Evolutionary conservation across 1,140 invertebrate species (phyloP), one percentile per base, ranked within the genome.

Genomic region (Magallana angulata): DNA sequence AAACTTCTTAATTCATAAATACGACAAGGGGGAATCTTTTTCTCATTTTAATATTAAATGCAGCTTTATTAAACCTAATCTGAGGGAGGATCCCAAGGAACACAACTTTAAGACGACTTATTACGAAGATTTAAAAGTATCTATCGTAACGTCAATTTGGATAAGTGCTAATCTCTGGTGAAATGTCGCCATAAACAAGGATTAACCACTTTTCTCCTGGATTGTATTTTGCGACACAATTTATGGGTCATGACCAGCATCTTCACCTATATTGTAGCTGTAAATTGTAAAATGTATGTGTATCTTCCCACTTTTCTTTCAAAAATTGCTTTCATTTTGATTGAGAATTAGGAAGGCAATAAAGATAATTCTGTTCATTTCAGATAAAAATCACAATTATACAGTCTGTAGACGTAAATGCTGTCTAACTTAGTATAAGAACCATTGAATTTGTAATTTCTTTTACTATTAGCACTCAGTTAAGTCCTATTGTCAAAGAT

Each of bases 41-140:
- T 76, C 68, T 76, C 68, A 76, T 76, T 76, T 76, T 76, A 9
- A 76, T 76, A 76, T 76, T 7, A 76, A 76, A 36, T 24, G 24
- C 24, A 36, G 24, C 68, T 76, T 76, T 76, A 76, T 76, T 30
- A 76, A 12, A 24, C 6, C 5, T 9, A 7, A 9, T 30, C 30
- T 76, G 6, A 76, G 24, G 36, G 12, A 12, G 60, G 68, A 30
- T 76, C 24, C 30, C 36, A 30, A 36, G 36, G 68, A 76, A 12
- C 24, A 36, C 11, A 36, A 30, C 36, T 48, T 48, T 76, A 36
- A 76, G 12, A 30, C 24, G 9, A 76, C 68, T 30, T 18, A 76
- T 76, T 12, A 76, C 30, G 68, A 76, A 36, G 36, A n/a, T 64
- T 62, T 9, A 76, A 76, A 76, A 76, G 68, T 76, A 76, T 76